A percentile compares a stretch with the other conserved stretches of the same genome.
These are phyloP conservation scores for Girardia tigrina DNA, from an alignment of 2,888 invertebrate species.

Conservation along the genomic window DNA sequence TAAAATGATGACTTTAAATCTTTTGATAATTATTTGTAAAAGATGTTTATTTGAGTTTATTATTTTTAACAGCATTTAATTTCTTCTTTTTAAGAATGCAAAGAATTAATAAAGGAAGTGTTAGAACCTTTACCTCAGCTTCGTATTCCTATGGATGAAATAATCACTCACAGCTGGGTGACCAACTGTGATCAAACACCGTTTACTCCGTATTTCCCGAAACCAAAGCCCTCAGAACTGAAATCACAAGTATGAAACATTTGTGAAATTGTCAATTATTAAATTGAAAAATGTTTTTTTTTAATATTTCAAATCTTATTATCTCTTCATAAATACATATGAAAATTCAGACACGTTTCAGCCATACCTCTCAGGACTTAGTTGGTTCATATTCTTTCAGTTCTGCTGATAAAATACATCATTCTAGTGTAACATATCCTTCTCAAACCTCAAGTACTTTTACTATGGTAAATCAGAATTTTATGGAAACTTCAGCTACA, in stretches of 20 bases:
- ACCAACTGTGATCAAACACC: conserved; percentile 44
- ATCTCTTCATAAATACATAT: neutral
- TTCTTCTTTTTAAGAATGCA: neutral
- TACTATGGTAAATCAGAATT: conserved; percentile 1
- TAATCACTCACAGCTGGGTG: conserved; percentile 47
- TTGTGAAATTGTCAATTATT: neutral
- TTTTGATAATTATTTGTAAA: too few species aligned
- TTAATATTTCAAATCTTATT: neutral
- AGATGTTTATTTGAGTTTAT: too few species aligned
- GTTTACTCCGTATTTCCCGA: conserved; percentile 44
- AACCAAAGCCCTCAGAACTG: conserved; percentile 44
- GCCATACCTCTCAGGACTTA: neutral
- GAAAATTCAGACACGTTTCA: conserved; percentile 3
- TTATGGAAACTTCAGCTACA: neutral
- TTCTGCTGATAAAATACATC: conserved; percentile 1
- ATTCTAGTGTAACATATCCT: conserved; percentile 7
- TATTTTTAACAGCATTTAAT: too few species aligned
- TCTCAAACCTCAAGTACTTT: neutral
- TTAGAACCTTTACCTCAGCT: conserved; percentile 38
- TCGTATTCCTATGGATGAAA: conserved; percentile 45
- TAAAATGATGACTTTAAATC: too few species aligned
- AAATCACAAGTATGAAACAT: conserved; percentile 42
- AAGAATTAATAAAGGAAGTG: neutral
- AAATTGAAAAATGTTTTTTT: neutral
- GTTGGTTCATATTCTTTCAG: neutral